Evolutionary conservation across 2,797 vertebrate genomes (phyloP), one percentile per base, ranked within the genome.

Genomic region (Leucoraja ocellata): DNA sequence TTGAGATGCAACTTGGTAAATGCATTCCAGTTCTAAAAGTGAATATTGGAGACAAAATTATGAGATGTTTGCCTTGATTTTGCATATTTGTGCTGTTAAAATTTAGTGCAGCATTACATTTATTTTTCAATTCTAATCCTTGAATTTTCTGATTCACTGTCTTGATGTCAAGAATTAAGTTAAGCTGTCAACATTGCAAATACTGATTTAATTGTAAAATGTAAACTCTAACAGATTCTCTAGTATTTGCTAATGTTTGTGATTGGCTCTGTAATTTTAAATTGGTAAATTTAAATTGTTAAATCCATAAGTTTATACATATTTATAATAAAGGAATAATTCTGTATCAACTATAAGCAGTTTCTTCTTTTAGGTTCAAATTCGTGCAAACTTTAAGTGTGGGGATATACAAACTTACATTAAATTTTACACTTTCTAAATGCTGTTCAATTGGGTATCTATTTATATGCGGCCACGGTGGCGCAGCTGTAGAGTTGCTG

Each of bases 191-290:
- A 92, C 23, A 92, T 92, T 73, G 71, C 68, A 92, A 74, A 76
- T 92, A 54, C 71, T 92, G 90, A 73, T 65, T 46, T 21, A 91
- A 91, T 91, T 73, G 90, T 92, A 73, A 73, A 76, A 73, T 73
- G 71, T 54, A 92, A 74, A 88, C 61, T 68, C 32, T 92, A 18
- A 73, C 65, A 71, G 32, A 71, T 92, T 74, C 32, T 92, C 23
- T 91, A 91, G 39, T 91, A 92, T 92, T 92, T 76, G 90, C 68
- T 76, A 92, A 92, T 76, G 71, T 54, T 84, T 84, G 71, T 73
- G 68, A 91, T 74, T 91, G 90, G 90, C 71, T 92, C 36, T 92
- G 88, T 91, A 92, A 92, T 46, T 91, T 91, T 92, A 28, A 92
- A 71, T 91, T 91, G 88, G 88, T 68, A 76, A 92, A 54, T 76